Conservation (phyloP, 2,888 invertebrate species). For the Mythimna ferrago region DNA sequence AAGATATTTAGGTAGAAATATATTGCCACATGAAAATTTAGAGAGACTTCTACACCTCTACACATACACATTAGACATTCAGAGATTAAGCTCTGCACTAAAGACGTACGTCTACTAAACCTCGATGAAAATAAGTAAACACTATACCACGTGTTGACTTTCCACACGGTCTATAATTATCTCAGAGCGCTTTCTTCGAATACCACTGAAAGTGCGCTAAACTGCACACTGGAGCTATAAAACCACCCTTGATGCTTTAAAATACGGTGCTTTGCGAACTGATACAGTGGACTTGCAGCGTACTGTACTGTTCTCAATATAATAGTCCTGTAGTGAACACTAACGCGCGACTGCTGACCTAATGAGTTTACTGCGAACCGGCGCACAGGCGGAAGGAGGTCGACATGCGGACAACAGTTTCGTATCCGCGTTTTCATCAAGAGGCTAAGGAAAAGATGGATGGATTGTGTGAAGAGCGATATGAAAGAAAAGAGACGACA, state of each 20-base stretch:
- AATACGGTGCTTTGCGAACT: neutral
- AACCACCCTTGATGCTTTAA: neutral
- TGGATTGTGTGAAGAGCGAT: no score
- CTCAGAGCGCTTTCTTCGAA: conserved; percentile 21
- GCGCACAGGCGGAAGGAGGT: conserved; percentile 1
- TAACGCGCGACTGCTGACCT: conserved; percentile 32
- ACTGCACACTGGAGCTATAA: neutral
- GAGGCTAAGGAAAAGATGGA: no score
- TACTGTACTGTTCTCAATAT: neutral
- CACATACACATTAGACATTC: no score
- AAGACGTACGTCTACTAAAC: no score
- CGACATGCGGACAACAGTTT: neutral
- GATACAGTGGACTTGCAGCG: neutral
- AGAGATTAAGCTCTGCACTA: no score
- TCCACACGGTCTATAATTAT: conserved; percentile 36
- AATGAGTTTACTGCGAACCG: conserved; percentile 29
- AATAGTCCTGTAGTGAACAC: neutral
- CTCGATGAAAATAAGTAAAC: neutral
- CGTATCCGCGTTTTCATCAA: neutral
- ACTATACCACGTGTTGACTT: neutral
- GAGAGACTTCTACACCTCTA: neutral
- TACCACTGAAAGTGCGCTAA: neutral
- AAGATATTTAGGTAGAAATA: no score
- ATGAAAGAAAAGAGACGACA: no score
- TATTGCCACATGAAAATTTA: neutral